Percentiles rank a stretch among this genome's conserved stretches.
phyloP scores from a whole-genome alignment of 1,140 invertebrate genomes.

The Bombus superbus region DNA sequence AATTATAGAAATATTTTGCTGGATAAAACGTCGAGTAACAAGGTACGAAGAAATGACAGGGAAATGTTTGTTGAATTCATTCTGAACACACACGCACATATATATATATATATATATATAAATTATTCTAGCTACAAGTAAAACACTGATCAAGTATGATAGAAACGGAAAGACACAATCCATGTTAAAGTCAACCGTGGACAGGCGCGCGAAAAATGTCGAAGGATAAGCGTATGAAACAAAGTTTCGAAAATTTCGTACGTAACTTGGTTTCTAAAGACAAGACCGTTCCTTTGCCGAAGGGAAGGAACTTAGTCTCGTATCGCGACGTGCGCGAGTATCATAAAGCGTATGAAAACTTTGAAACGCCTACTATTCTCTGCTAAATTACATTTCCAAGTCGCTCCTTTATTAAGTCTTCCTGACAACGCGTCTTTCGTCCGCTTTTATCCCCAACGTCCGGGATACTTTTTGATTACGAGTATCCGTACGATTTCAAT shows the following conservation, averaged over 20 bases:
- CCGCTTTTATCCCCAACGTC: background rate
- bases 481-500: slow-evolving; percentile 59
- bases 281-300: background rate
- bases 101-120: no score
- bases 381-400: background rate
- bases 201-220: background rate
- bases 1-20: background rate
- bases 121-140: background rate
- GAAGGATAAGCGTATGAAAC: background rate
- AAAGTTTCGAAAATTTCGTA: background rate
- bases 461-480: slow-evolving; percentile 65
- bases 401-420: background rate
- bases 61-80: background rate
- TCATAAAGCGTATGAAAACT: background rate
- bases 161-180: background rate
- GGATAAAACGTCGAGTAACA: background rate
- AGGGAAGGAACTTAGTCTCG: background rate
- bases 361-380: background rate
- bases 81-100: no score
- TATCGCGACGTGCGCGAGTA: background rate
- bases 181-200: no score
- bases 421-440: slow-evolving; percentile 4
- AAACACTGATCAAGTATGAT: background rate
- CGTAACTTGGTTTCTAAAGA: background rate
- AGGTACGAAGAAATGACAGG: background rate